These are phyloP conservation scores for Laodelphax striatellus DNA, from an alignment of 1,140 invertebrate species.

Conservation along the genomic window DNA sequence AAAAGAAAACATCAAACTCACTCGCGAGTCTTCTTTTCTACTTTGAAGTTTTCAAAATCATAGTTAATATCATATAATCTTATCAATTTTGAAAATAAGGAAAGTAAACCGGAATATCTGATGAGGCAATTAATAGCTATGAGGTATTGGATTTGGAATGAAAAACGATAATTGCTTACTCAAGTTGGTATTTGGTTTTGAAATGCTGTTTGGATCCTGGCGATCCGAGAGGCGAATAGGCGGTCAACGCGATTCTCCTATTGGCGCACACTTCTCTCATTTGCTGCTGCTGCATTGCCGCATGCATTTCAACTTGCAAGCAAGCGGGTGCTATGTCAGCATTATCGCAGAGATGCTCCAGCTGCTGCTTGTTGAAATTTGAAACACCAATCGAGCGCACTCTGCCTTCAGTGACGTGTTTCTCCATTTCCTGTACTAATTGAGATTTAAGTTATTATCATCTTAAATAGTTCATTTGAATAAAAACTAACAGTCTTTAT, in stretches of 20 bases:
- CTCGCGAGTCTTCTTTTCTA: no score
- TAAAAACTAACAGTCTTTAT: background rate
- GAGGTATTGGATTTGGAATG: no score
- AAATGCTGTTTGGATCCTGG: slow-evolving; percentile 31
- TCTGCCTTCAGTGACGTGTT: slow-evolving; percentile 37
- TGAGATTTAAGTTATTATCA: no score
- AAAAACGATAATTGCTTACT: background rate
- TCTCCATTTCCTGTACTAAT: slow-evolving; percentile 38
- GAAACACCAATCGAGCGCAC: slow-evolving; percentile 32
- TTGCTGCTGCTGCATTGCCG: slow-evolving; percentile 37
- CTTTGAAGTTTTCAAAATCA: no score
- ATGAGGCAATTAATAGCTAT: no score
- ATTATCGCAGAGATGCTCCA: slow-evolving; percentile 21
- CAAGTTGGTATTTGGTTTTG: slow-evolving; percentile 4
- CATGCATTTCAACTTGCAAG: slow-evolving; percentile 40
- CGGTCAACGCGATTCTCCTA: slow-evolving; percentile 34
- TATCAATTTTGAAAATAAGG: no score
- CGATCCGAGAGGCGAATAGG: slow-evolving; percentile 39
- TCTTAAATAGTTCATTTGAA: background rate
- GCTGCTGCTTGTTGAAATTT: slow-evolving; percentile 28
- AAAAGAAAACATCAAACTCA: no score
- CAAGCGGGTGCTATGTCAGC: slow-evolving; percentile 16
- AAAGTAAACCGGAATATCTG: no score
- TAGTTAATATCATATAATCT: no score
- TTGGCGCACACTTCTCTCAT: slow-evolving; percentile 34